Conservation (phyloP, 1,140 invertebrate species). For the Ips nitidus region DNA sequence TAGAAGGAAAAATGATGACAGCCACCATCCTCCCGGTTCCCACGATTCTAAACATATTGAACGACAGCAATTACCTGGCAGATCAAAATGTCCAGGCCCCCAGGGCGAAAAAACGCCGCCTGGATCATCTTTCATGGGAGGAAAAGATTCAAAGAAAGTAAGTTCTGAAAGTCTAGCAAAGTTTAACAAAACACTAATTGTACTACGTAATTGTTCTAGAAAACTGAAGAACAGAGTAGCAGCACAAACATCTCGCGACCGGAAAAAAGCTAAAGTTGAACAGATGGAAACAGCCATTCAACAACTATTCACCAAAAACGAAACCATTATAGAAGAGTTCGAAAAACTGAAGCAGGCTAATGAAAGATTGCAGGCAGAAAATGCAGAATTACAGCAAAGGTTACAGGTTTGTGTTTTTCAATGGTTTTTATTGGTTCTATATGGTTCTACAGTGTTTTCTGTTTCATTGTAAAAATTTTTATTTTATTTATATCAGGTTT, state of each 20-base stretch:
- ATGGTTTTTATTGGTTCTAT: too few species aligned
- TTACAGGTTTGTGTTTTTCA: conserved; percentile 47
- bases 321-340: conserved; percentile 65
- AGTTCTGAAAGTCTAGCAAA: conserved; percentile 48
- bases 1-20: conserved; percentile 5
- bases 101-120: conserved; percentile 67
- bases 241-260: conserved; percentile 94
- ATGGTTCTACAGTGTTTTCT: too few species aligned
- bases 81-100: conserved; percentile 49
- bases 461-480: too few species aligned
- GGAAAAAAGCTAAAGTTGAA: conserved; percentile 92
- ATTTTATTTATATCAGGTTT: too few species aligned
- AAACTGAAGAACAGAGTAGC: conserved; percentile 97
- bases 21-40: conserved; percentile 50
- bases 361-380: conserved; percentile 65
- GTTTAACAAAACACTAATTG: neutral
- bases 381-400: conserved; percentile 59
- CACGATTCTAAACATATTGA: conserved; percentile 56
- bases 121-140: conserved; percentile 79
- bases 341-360: conserved; percentile 65
- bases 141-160: conserved; percentile 83
- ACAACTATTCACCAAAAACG: conserved; percentile 65
- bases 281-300: conserved; percentile 78
- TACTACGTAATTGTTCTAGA: conserved; percentile 57
- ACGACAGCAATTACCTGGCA: conserved; percentile 50